Percentiles rank a stretch among this genome's conserved stretches.
These are phyloP conservation scores for Drosophila malerkotliana DNA, from an alignment of 1,140 invertebrate species.

Conservation along the genomic window DNA sequence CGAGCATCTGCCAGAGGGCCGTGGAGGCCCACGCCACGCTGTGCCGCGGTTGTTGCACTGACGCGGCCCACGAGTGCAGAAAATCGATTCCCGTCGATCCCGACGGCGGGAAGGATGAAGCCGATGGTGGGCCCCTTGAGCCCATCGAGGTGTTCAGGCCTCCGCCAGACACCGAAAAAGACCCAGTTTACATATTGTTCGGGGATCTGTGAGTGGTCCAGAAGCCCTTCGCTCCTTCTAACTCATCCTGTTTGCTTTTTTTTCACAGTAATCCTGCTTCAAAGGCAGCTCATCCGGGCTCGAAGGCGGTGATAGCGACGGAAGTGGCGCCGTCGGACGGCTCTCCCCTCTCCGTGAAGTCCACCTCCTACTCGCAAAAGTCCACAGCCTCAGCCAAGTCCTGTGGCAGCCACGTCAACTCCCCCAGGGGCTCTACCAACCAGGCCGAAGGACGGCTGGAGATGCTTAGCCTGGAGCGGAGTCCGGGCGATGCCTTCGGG, in stretches of 20 bases:
- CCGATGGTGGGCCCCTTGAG: conserved; percentile 30
- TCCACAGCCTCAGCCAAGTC: conserved; percentile 77
- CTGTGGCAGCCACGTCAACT: conserved; percentile 9
- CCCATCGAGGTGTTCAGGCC: conserved; percentile 26
- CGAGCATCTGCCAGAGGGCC: conserved; percentile 40
- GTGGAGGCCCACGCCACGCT: conserved; percentile 1
- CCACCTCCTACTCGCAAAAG: conserved; percentile 74
- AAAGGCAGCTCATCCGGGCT: neutral
- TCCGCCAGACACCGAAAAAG: conserved; percentile 23
- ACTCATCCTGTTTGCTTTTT: neutral
- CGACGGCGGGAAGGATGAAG: conserved; percentile 11
- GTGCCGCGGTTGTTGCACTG: conserved; percentile 34
- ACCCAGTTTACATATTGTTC: neutral
- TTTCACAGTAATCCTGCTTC: neutral
- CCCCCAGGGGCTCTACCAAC: neutral
- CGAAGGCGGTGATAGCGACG: neutral
- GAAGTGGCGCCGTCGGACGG: conserved; percentile 26
- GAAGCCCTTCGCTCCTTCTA: neutral
- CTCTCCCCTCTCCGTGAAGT: conserved; percentile 66
- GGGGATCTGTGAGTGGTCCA: conserved; percentile 46
- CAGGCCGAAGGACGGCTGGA: neutral
- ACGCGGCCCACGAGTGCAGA: conserved; percentile 23
- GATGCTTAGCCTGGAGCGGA: conserved; percentile 5
- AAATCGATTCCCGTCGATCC: conserved; percentile 68
- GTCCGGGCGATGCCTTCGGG: conserved; percentile 37